A percentile compares a stretch with the other conserved stretches of the same genome.
phyloP scores from a whole-genome alignment of 2,888 invertebrate genomes.

The Trachelus stipa region DNA sequence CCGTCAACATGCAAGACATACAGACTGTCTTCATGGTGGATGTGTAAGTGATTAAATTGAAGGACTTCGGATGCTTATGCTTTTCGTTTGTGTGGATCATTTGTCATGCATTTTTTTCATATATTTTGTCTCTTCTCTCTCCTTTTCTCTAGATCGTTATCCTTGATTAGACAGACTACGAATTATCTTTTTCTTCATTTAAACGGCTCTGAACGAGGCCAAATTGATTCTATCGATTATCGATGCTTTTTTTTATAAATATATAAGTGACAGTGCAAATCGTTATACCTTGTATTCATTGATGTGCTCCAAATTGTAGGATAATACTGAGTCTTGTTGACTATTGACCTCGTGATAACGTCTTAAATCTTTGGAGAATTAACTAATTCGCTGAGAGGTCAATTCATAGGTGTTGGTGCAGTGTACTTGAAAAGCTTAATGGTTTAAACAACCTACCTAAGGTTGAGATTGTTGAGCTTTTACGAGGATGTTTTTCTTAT shows the following conservation, averaged over 20 bases:
- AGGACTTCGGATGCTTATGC: not conserved
- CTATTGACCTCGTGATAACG: not conserved
- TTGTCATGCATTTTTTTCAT: not conserved
- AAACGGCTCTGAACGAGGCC: not conserved
- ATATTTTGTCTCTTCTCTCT: not conserved
- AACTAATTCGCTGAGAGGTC: not conserved
- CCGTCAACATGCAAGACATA: conserved; percentile 30
- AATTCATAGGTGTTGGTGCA: not conserved
- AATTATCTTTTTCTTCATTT: not conserved
- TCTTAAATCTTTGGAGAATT: not conserved
- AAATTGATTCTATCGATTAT: not conserved
- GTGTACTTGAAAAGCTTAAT: not conserved
- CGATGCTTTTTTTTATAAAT: not conserved
- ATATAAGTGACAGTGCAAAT: not conserved
- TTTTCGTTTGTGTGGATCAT: not conserved
- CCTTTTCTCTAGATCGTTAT: not conserved
- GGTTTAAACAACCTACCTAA: not conserved
- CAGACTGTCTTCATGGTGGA: conserved; percentile 22
- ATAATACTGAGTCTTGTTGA: not conserved
- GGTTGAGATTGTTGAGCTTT: not conserved
- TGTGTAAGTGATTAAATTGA: not conserved
- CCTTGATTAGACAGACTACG: not conserved
- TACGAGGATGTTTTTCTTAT: not conserved
- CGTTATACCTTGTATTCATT: not conserved
- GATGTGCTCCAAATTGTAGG: not conserved